phyloP scores from a whole-genome alignment of 2,797 vertebrate species.

The Acestrorhynchus altus region DNA sequence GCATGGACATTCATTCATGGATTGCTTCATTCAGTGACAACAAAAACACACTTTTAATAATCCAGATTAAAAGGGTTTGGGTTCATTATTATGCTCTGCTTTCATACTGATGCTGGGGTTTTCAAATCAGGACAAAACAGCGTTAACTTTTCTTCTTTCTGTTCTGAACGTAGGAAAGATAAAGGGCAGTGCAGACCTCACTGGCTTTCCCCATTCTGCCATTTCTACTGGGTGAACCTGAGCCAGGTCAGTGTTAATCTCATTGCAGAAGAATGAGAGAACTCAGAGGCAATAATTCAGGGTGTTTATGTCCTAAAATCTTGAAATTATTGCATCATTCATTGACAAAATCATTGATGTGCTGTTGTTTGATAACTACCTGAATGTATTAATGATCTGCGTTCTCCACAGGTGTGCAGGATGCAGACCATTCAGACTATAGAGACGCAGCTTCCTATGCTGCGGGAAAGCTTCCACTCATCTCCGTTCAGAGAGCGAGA shows the following conservation, averaged over 20 bases:
- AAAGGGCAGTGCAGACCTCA: background rate
- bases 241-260: slow-evolving; percentile 34
- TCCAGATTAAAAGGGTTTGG: background rate
- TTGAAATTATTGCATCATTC: too few relatives aligned
- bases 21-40: too few relatives aligned
- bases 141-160: slow-evolving; percentile 20
- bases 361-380: too few relatives aligned
- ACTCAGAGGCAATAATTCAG: background rate
- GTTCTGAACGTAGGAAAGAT: slow-evolving; percentile 6
- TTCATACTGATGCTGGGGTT: background rate
- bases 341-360: too few relatives aligned
- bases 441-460: slow-evolving; percentile 79
- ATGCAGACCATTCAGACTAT: slow-evolving; percentile 83
- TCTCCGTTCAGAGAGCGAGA: slow-evolving; percentile 69
- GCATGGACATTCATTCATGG: too few relatives aligned
- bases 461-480: slow-evolving; percentile 80
- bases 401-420: slow-evolving; percentile 35
- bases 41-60: too few relatives aligned
- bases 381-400: background rate
- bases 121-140: too few relatives aligned
- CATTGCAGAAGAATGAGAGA: background rate
- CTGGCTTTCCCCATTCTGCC: background rate
- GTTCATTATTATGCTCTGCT: background rate
- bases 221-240: background rate
- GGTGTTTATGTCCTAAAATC: too few relatives aligned